Evolutionary conservation across 2,888 invertebrate genomes (phyloP).

Genomic region (Odontocolon sp.): DNA sequence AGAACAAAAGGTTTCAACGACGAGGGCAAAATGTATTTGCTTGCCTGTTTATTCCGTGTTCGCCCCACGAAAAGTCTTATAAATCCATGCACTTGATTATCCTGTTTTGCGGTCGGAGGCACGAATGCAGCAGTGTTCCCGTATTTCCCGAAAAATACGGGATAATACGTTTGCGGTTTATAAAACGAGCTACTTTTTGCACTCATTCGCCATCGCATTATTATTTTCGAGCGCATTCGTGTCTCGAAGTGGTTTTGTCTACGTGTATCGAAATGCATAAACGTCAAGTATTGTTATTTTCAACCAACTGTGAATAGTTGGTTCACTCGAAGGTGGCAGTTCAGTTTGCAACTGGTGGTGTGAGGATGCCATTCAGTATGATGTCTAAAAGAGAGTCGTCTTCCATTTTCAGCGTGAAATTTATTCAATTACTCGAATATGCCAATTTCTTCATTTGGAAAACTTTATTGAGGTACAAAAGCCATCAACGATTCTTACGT

Average conservation of each 20-base stretch:
- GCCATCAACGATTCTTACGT: too few species aligned
- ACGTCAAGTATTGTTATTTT: conserved; percentile 15
- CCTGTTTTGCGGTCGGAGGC: conserved; percentile 62
- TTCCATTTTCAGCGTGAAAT: too few species aligned
- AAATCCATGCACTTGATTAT: conserved; percentile 69
- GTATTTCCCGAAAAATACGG: conserved; percentile 44
- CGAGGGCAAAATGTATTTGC: conserved; percentile 23
- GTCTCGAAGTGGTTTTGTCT: conserved; percentile 32
- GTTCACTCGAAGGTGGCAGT: too few species aligned
- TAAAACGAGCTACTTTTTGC: neutral
- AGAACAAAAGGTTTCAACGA: conserved; percentile 21
- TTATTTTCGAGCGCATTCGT: conserved; percentile 24
- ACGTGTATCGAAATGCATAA: neutral
- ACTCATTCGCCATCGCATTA: conserved; percentile 8
- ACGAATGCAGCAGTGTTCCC: conserved; percentile 49
- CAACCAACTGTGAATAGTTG: conserved; percentile 37
- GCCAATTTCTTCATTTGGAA: too few species aligned
- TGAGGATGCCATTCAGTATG: too few species aligned
- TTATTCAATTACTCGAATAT: too few species aligned
- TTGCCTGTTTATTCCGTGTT: conserved; percentile 36
- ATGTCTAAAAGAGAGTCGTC: too few species aligned
- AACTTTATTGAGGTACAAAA: too few species aligned
- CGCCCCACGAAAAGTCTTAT: conserved; percentile 54
- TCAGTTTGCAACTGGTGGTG: too few species aligned
- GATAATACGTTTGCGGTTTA: conserved; percentile 3